Evolutionary conservation across 30 jellyfish, hydroid and myxozoan genomes (phyloP), one percentile per base, ranked within the genome.

Genomic region (Mastigias papua): DNA sequence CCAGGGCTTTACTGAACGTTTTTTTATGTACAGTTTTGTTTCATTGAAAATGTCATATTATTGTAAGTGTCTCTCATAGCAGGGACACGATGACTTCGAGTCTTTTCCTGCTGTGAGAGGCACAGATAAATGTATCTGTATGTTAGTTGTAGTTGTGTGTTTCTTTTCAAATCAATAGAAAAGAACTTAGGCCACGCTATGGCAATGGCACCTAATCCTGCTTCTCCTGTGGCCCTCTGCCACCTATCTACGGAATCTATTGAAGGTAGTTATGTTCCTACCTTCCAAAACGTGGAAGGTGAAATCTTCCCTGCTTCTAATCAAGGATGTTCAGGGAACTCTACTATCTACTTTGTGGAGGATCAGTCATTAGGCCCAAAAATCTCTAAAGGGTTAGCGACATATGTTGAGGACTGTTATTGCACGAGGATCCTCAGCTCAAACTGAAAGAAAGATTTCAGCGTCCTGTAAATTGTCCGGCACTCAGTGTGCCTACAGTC

Each of bases 381-480:
- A 10, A 65, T 17, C 16, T 65, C 77, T 2, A 26, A 32, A 10
- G 9, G 3, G 3, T 65, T 21, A 13, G 77, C 77, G 19, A 65
- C 22, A 26, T 65, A 65, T 65, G 77, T 65, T 65, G 46, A 65
- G 77, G 77, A 65, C 28, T 65, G 77, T 26, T 65, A 48, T 34
- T 48, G 77, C 28, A 65, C 22, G 77, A 32, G 77, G 28, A 65
- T 65, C 77, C 77, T 65, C 16, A 65, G 28, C n/a, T n/a, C n/a
- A n/a, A n/a, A n/a, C n/a, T n/a, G n/a, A n/a, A n/a, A n/a, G n/a
- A n/a, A n/a, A n/a, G n/a, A n/a, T n/a, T n/a, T n/a, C n/a, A n/a
- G n/a, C n/a, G n/a, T n/a, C n/a, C n/a, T n/a, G n/a, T n/a, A n/a
- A n/a, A n/a, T n/a, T n/a, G n/a, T n/a, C n/a, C n/a, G n/a, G 77